Evolutionary conservation across 2,888 invertebrate species (phyloP), one percentile per base, ranked within the genome.

Genomic region (Eurois occulta): DNA sequence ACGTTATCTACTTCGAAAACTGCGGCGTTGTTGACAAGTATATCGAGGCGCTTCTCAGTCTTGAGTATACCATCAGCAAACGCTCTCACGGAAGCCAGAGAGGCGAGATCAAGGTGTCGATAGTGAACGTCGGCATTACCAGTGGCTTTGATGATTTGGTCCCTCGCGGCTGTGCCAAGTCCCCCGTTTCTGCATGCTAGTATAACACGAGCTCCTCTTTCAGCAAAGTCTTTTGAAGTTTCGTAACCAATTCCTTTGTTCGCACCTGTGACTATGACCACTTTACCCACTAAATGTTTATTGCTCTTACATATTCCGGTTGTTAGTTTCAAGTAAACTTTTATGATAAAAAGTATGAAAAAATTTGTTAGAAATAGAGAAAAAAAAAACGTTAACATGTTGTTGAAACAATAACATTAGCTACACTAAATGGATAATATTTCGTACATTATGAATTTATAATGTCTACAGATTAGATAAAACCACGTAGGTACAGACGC

Each of bases 221-320:
- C 97, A 0, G 98, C 98, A 71, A 98, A 91, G 90, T 98, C 97
- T 85, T 97, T 97, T 0, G 98, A 97, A 0, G 98, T 98, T 91
- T 98, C 98, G 89, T 97, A 98, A 46, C 98, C 98, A 88, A 98
- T 98, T 10, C 98, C 99, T 86, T 98, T 97, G 85, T 98, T 99
- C 69, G 98, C 98, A 35, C 99, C 99, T 18, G 99, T 99, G 58
- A 99, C 97, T 72, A 99, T 97, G 24, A 98, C 98, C 5, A 98
- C 98, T 96, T 99, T 99, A 4, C 98, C 98, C 69, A 98, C 97
- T 97, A 99, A 89, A 87, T 95, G 94, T 76, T 86, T 92, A 77
- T 92, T 94, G 78, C 90, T 91, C 83, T 86, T 92, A 80, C 93
- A 93, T 73, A 93, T 89, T 67, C 94, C 95, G 16, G 90, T 89